These are phyloP conservation scores for Prionailurus bengalensis DNA, from an alignment of 2,113 vertebrate genomes.

Conservation along the genomic window DNA sequence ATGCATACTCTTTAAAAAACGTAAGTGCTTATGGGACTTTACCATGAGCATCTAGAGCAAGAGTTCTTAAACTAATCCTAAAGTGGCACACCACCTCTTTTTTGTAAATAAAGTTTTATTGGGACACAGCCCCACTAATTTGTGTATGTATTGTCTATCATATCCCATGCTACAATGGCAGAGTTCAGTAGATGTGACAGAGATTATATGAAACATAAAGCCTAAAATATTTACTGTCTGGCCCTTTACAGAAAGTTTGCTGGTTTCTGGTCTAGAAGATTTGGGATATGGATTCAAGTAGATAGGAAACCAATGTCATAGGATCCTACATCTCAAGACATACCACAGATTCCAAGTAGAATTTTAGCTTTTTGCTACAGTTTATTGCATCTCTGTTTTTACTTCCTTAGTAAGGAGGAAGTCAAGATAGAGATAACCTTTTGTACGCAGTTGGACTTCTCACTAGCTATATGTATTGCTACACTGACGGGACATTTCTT, in stretches of 20 bases:
- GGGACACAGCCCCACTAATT: neutral
- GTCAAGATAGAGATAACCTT: neutral
- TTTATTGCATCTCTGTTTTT: neutral
- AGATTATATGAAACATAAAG: neutral
- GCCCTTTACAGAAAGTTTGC: neutral
- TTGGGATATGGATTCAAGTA: neutral
- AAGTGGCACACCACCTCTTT: neutral
- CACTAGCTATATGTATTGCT: neutral
- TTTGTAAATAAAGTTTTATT: conserved; percentile 47
- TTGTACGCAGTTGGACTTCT: neutral
- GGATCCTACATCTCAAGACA: neutral
- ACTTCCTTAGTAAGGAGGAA: neutral
- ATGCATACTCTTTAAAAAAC: neutral
- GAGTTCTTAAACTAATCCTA: neutral
- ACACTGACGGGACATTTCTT: neutral
- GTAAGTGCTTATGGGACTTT: neutral
- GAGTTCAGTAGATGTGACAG: neutral
- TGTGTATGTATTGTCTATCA: neutral
- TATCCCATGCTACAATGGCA: neutral
- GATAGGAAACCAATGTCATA: neutral
- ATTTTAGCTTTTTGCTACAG: neutral
- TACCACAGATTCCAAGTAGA: neutral
- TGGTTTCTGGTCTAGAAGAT: neutral
- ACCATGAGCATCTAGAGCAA: neutral
- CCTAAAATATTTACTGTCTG: neutral